Conservation (phyloP, 2,113 vertebrate species). For the Myrmecobius fasciatus region DNA sequence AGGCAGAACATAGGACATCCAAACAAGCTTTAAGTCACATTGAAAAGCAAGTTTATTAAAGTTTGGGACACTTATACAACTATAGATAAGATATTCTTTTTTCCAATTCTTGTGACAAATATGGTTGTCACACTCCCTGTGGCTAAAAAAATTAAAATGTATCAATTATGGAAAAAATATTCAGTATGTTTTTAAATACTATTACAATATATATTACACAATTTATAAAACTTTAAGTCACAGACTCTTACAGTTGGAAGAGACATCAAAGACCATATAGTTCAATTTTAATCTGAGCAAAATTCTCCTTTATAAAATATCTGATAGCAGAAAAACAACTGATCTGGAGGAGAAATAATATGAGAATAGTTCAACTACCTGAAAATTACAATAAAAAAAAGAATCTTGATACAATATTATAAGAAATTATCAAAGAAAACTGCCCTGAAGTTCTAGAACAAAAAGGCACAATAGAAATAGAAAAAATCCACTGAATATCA, state of each 20-base stretch:
- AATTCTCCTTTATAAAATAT: background rate
- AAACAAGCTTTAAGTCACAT: background rate
- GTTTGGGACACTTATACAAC: background rate
- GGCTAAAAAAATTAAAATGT: constrained; percentile 19
- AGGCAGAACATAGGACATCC: too few relatives aligned
- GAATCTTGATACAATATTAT: too few relatives aligned
- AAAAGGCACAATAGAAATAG: too few relatives aligned
- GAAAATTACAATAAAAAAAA: too few relatives aligned
- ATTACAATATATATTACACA: constrained; percentile 39
- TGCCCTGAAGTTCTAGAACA: too few relatives aligned
- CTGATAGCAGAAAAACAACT: too few relatives aligned
- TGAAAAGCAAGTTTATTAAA: background rate
- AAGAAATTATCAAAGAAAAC: too few relatives aligned
- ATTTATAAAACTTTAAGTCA: constrained; percentile 36
- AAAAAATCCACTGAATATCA: too few relatives aligned
- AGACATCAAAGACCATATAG: background rate
- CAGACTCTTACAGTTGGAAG: background rate
- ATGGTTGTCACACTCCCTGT: background rate
- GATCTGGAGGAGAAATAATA: too few relatives aligned
- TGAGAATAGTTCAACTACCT: too few relatives aligned
- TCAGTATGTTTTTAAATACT: constrained; percentile 59
- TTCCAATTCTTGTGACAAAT: constrained; percentile 38
- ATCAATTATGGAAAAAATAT: constrained; percentile 29
- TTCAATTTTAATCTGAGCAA: background rate
- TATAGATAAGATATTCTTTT: constrained; percentile 1